A percentile compares a stretch with the other conserved stretches of the same genome.
These are phyloP conservation scores for Apotomis turbidana DNA, from an alignment of 2,888 invertebrate species.

Conservation along the genomic window DNA sequence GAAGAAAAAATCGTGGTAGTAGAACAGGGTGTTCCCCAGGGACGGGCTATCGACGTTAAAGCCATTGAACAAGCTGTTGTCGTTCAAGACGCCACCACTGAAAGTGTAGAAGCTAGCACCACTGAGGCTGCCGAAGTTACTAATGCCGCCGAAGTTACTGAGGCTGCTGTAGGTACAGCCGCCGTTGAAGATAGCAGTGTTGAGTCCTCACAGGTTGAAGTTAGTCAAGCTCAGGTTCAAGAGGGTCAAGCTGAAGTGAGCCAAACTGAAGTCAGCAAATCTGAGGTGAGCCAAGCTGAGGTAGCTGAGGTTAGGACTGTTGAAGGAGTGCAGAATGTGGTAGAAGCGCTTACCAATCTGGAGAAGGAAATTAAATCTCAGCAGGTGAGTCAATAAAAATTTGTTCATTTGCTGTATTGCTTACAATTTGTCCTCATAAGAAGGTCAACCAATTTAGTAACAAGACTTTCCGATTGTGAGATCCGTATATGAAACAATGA, in stretches of 20 bases:
- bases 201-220: conserved; percentile 40
- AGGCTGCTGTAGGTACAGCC: conserved; percentile 24
- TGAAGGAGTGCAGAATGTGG: conserved; percentile 62
- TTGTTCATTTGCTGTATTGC: neutral
- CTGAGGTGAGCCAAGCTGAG: conserved; percentile 38
- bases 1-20: conserved; percentile 46
- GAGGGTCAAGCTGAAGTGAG: conserved; percentile 41
- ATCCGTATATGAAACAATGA: too few relatives aligned
- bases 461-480: too few relatives aligned
- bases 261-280: conserved; percentile 41
- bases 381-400: conserved; percentile 55
- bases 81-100: conserved; percentile 40
- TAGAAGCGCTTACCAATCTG: conserved; percentile 61
- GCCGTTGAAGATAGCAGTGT: conserved; percentile 26
- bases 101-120: conserved; percentile 31
- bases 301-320: conserved; percentile 48
- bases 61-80: conserved; percentile 43
- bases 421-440: too few relatives aligned
- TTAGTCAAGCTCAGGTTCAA: conserved; percentile 39
- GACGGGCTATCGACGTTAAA: conserved; percentile 42
- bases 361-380: conserved; percentile 63
- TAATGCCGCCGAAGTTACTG: conserved; percentile 40
- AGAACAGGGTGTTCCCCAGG: conserved; percentile 40
- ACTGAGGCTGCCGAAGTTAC: conserved; percentile 33
- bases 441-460: too few relatives aligned